Conservation (phyloP, 2,797 vertebrate genomes). For the Cercopithecus hamlyni region DNA sequence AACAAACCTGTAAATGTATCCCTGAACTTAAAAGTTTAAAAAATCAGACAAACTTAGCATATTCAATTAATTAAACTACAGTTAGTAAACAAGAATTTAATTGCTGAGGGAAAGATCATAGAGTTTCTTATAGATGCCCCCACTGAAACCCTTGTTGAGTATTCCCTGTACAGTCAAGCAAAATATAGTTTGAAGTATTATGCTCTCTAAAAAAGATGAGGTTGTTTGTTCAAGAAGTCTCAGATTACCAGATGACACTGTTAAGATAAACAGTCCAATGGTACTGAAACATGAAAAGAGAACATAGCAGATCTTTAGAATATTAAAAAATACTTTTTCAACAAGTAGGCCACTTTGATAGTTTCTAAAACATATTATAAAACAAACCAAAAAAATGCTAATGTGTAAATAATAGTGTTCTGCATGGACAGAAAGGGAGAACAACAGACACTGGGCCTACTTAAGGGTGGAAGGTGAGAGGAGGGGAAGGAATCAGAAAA, state of each 20-base stretch:
- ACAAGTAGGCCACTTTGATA: constrained; percentile 68
- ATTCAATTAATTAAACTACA: constrained; percentile 1
- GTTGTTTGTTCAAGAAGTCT: neutral
- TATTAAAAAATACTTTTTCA: constrained; percentile 66
- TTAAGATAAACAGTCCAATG: constrained; percentile 58
- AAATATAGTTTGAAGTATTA: constrained; percentile 40
- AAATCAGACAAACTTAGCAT: neutral
- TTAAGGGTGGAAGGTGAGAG: neutral
- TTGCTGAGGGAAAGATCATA: neutral
- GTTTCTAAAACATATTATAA: constrained; percentile 29
- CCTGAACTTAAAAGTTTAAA: neutral
- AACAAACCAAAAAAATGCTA: constrained; percentile 59
- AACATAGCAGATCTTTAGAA: constrained; percentile 40
- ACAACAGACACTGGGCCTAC: neutral
- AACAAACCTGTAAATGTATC: neutral
- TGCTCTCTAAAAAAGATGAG: constrained; percentile 28
- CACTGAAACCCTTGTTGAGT: neutral
- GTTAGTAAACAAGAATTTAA: neutral
- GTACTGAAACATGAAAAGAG: constrained; percentile 1
- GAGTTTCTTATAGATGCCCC: neutral
- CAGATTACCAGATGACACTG: neutral
- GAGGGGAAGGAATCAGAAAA: neutral
- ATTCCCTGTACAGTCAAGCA: neutral
- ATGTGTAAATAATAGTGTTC: constrained; percentile 42
- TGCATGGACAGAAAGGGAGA: neutral